phyloP scores from a whole-genome alignment of 2,113 vertebrate genomes.

The Athene cunicularia region DNA sequence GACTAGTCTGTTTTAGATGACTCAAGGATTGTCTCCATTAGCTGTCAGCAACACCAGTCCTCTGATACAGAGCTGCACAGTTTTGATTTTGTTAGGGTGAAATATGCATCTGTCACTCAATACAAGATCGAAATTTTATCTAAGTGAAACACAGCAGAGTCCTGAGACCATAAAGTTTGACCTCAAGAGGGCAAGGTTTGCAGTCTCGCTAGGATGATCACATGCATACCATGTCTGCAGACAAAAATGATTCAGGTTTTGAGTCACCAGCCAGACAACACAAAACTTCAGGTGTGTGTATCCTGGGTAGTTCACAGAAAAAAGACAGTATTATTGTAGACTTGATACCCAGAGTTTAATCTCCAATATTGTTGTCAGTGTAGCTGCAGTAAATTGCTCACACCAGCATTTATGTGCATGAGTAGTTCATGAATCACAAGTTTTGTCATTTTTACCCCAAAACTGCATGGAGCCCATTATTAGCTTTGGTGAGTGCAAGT shows the following conservation, averaged over 20 bases:
- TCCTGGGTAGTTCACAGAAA: fast-evolving
- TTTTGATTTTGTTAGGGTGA: neutral
- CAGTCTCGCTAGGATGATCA: neutral
- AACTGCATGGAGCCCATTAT: neutral
- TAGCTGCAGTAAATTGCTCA: neutral
- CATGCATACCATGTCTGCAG: neutral
- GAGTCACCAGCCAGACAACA: neutral
- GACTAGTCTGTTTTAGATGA: neutral
- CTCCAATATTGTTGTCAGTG: fast-evolving
- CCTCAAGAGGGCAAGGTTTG: neutral
- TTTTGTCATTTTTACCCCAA: neutral
- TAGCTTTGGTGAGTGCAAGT: neutral
- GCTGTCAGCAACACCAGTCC: neutral
- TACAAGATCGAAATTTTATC: neutral
- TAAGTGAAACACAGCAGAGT: neutral
- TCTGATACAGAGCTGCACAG: neutral
- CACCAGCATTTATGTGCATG: fast-evolving
- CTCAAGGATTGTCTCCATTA: neutral
- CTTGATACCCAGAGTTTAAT: neutral
- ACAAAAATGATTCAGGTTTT: neutral
- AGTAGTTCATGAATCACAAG: neutral
- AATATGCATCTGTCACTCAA: neutral
- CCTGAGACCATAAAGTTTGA: neutral
- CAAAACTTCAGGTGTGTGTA: neutral
- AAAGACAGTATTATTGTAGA: fast-evolving